Base-by-base conservation (phyloP, 2,797 vertebrate species). In the Phoeniculus purpureus region DNA sequence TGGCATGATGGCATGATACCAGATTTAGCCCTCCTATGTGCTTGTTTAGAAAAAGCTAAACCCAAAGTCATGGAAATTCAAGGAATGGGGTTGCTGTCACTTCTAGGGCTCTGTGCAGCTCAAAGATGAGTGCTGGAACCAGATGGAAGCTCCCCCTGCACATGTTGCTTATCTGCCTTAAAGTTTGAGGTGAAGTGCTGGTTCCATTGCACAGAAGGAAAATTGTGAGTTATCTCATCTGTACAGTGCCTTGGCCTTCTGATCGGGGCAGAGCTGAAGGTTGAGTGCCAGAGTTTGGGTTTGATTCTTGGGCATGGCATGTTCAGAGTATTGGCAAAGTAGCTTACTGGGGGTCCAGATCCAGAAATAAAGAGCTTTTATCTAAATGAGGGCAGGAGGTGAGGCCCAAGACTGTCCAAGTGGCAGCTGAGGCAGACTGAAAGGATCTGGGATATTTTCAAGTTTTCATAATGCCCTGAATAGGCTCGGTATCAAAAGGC, bases 301-400 rank as follows among this genome's bases (percentile, higher is more conserved):
- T 85, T 86, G 65, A 65, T 72, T 93, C 88, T 72, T 93, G 82
- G 7, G 19, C 31, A 61, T 77, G 72, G 72, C 67, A n/a, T 82
- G 23, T 67, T 79, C 29, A 43, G 62, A 76, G 8, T 88, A 61
- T 81, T 89, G 80, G 64, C 56, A 19, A 12, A 81, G 20, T 61
- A 55, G 50, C 52, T 80, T 64, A 86, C 84, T 79, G 50, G 83
- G 93, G 73, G 55, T 79, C 26, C 47, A 65, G 37, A 40, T 74
- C 58, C 27, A 85, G 68, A 82, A 90, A 40, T 55, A 74, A 77
- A 43, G 74, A 88, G 86, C 85, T 93, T 95, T 94, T 91, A 84
- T 73, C 74, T 82, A 74, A 90, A 86, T 92, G 85, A 92, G 72
- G 83, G 48, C 85, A 52, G 65, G 47, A 82, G 78, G 68, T 84